Evolutionary conservation across 2,797 vertebrate species (phyloP).

Genomic region (Alosa sapidissima): DNA sequence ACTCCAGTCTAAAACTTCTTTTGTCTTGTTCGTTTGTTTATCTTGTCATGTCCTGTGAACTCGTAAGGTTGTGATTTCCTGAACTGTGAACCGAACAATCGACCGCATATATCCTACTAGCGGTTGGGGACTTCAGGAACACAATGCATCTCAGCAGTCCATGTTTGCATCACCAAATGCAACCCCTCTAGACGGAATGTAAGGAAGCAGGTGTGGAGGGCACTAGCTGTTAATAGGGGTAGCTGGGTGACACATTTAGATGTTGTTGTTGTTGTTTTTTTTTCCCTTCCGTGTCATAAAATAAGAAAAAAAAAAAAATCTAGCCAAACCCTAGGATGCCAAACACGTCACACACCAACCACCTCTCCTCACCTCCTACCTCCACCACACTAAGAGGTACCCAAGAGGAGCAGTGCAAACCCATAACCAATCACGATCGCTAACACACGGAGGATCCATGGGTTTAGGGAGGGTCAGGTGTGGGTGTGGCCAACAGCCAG

Average conservation of each 20-base stretch:
- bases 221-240: background rate
- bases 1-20: background rate
- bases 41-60: background rate
- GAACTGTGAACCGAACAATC: background rate
- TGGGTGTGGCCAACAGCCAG: background rate
- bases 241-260: background rate
- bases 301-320: background rate
- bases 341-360: background rate
- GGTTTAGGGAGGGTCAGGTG: background rate
- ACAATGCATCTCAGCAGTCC: background rate
- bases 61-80: background rate
- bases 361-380: background rate
- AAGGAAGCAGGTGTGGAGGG: slow-evolving; percentile 7
- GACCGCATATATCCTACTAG: background rate
- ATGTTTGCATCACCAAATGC: background rate
- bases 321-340: slow-evolving; percentile 13
- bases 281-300: background rate
- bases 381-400: background rate
- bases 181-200: slow-evolving; percentile 4
- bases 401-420: background rate
- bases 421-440: background rate
- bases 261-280: background rate
- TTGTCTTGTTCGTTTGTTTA: background rate
- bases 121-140: background rate
- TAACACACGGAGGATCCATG: background rate